These are phyloP conservation scores for Serranus cabrilla DNA, from an alignment of 2,797 vertebrate genomes.

Conservation along the genomic window DNA sequence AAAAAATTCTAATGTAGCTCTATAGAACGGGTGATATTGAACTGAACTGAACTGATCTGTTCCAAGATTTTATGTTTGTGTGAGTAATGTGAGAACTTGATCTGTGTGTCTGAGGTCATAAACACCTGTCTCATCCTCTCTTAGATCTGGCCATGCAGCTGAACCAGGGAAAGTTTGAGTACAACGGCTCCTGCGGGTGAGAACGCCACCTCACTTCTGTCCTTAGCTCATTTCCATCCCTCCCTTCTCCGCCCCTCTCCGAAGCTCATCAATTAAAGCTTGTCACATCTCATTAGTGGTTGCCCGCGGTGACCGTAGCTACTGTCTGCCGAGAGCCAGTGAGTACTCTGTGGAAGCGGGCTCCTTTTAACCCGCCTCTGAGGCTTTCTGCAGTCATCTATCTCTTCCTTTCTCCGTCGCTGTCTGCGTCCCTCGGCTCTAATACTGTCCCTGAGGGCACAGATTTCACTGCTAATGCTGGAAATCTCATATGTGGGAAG, in stretches of 20 bases:
- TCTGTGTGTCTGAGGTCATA: not conserved
- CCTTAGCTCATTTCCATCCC: constrained; percentile 15
- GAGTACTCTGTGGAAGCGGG: constrained; percentile 62
- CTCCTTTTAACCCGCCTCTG: constrained; percentile 48
- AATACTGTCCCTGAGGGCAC: constrained; percentile 60
- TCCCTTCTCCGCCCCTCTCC: constrained; percentile 35
- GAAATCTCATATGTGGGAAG: constrained; percentile 68
- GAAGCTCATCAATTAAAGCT: constrained; percentile 81
- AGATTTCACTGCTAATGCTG: constrained; percentile 71
- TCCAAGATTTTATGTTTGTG: not conserved
- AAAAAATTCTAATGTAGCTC: not conserved
- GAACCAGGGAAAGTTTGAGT: constrained; percentile 99
- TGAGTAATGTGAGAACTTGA: not conserved
- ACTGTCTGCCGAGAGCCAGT: constrained; percentile 75
- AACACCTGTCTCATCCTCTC: constrained; percentile 56
- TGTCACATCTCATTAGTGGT: constrained; percentile 86
- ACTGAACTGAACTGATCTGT: not conserved
- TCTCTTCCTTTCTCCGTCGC: constrained; percentile 53
- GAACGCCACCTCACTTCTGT: constrained; percentile 71
- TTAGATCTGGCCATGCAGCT: constrained; percentile 99
- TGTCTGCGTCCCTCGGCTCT: constrained; percentile 54
- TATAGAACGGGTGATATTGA: constrained; percentile 68
- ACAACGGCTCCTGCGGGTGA: constrained; percentile 99
- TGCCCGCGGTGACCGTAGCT: constrained; percentile 73
- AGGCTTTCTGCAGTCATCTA: constrained; percentile 66